Evolutionary conservation across 2,888 invertebrate genomes (phyloP).

Genomic region (Cephus rjabovi): DNA sequence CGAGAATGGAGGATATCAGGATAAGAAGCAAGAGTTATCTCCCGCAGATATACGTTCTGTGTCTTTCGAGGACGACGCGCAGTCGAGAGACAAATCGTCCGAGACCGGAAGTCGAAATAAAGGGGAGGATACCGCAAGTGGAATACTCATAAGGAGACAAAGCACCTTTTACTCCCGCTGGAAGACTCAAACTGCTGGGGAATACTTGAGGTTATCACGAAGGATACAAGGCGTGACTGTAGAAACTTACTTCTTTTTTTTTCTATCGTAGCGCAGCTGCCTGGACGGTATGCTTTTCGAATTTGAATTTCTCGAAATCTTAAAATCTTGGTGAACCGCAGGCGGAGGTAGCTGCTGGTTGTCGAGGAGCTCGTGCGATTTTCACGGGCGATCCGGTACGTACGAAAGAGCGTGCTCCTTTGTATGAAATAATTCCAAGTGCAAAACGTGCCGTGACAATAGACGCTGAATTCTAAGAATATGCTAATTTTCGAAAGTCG

Average conservation of each 20-base stretch:
- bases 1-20: background rate
- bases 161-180: constrained; percentile 43
- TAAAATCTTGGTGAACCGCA: background rate
- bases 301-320: background rate
- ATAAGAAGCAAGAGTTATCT: background rate
- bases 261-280: background rate
- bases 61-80: background rate
- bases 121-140: background rate
- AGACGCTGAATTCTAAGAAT: constrained; percentile 5
- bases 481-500: constrained; percentile 16
- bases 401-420: background rate
- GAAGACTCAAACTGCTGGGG: background rate
- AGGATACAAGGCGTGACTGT: background rate
- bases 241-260: background rate
- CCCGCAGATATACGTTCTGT: background rate
- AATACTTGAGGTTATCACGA: background rate
- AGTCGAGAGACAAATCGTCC: background rate
- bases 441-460: background rate
- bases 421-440: background rate
- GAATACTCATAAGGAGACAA: constrained; percentile 30
- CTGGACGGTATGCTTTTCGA: background rate
- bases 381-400: background rate
- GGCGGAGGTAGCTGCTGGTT: background rate
- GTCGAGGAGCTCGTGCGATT: background rate
- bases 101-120: background rate